phyloP scores from a whole-genome alignment of 2,797 vertebrate species.

The Fistularia commersonii region DNA sequence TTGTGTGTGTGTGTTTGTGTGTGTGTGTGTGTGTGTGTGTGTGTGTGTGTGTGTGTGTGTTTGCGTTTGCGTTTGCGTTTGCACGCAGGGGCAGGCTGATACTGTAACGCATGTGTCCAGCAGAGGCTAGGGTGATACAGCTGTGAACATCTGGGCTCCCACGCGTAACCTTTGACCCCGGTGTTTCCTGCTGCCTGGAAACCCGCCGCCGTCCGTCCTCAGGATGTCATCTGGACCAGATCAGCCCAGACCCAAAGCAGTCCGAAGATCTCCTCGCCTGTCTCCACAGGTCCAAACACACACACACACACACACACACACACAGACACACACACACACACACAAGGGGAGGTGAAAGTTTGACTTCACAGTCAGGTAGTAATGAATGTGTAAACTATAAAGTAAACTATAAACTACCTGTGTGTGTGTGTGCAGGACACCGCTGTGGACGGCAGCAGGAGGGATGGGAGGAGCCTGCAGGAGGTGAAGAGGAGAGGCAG shows the following conservation, averaged over 20 bases:
- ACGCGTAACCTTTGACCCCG: no score
- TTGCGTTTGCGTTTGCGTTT: no score
- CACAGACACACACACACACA: neutral
- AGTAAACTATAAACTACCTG: neutral
- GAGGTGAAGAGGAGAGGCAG: conserved; percentile 57
- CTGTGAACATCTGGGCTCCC: no score
- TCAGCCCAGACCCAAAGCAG: conserved; percentile 32
- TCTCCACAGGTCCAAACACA: conserved; percentile 48
- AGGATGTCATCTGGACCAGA: conserved; percentile 42
- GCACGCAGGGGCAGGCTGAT: no score
- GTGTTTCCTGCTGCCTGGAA: no score
- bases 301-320: neutral
- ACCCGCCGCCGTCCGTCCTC: no score
- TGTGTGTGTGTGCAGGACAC: conserved; percentile 2
- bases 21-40: no score
- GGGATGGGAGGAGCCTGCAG: conserved; percentile 43
- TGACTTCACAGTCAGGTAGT: neutral
- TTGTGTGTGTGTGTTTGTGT: no score
- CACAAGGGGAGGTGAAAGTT: neutral
- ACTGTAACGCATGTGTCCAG: no score
- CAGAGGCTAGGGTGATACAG: no score
- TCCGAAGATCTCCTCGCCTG: conserved; percentile 48
- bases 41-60: no score
- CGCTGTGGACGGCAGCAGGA: conserved; percentile 21
- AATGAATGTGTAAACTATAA: neutral